Percentiles rank a stretch among this genome's conserved stretches.
Conservation (phyloP, 2,797 vertebrate species). For the Scolopax bukidnonensis region DNA sequence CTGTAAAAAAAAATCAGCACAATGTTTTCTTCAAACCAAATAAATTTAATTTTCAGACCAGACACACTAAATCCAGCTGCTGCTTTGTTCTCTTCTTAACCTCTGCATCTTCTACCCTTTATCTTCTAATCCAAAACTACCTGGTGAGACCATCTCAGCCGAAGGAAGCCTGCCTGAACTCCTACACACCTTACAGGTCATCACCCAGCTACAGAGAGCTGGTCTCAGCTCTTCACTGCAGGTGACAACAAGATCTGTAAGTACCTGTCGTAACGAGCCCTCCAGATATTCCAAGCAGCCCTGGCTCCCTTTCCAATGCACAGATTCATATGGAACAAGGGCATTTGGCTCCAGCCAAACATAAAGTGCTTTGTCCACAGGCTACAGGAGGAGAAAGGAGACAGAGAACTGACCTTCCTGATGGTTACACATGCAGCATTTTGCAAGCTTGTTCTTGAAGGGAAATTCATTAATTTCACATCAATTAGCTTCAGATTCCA, state of each 20-base stretch:
- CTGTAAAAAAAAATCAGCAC: background rate
- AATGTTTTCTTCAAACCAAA: background rate
- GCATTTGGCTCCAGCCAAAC: background rate
- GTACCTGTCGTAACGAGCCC: rapidly evolving
- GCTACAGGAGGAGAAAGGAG: background rate
- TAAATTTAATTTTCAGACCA: background rate
- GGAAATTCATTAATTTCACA: background rate
- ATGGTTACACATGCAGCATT: too few relatives aligned
- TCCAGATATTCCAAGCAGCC: too few relatives aligned
- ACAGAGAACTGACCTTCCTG: background rate
- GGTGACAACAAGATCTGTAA: background rate
- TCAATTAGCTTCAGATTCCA: background rate
- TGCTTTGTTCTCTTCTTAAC: background rate
- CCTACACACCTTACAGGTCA: background rate
- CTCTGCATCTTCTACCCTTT: background rate
- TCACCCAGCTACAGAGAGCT: background rate
- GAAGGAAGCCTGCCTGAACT: background rate
- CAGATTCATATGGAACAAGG: background rate
- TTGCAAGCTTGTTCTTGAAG: background rate
- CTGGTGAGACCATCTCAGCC: background rate
- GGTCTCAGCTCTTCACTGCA: background rate
- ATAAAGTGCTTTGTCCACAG: background rate
- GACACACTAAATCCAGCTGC: background rate
- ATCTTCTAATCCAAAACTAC: background rate
- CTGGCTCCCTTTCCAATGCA: background rate